Conservation (phyloP, 2,888 invertebrate genomes). For the Caenorhabditis plicata region DNA sequence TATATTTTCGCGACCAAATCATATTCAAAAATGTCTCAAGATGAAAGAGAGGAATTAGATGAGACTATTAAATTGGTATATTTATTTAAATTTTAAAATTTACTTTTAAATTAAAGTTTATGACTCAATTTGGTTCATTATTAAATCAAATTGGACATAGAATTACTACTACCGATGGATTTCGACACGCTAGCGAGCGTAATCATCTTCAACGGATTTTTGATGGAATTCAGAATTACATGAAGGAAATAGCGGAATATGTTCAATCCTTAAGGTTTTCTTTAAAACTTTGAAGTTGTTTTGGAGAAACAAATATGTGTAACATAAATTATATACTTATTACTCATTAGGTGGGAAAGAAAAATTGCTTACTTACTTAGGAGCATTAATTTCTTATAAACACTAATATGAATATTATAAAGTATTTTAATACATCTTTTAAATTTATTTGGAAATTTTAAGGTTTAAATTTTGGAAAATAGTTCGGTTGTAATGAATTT, state of each 20-base stretch:
- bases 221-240: slow-evolving; percentile 19
- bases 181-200: slow-evolving; percentile 22
- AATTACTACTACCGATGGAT: slow-evolving; percentile 18
- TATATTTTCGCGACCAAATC: slow-evolving; percentile 26
- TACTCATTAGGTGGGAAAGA: too few species aligned
- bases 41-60: slow-evolving; percentile 26
- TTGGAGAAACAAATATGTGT: too few species aligned
- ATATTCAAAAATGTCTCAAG: slow-evolving; percentile 21
- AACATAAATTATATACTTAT: too few species aligned
- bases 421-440: too few species aligned
- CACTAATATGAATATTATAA: too few species aligned
- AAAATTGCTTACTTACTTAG: too few species aligned
- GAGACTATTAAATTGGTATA: slow-evolving; percentile 13
- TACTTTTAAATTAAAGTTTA: slow-evolving; percentile 1
- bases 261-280: slow-evolving; percentile 16
- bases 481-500: too few species aligned
- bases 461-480: too few species aligned
- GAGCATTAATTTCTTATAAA: too few species aligned
- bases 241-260: slow-evolving; percentile 22
- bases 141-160: slow-evolving; percentile 21
- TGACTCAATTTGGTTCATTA: slow-evolving; percentile 21
- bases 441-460: too few species aligned
- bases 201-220: slow-evolving; percentile 22
- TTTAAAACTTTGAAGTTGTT: too few species aligned
- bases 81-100: background rate